phyloP scores from a whole-genome alignment of 2,888 invertebrate species.

The Tricholauxania praeusta region DNA sequence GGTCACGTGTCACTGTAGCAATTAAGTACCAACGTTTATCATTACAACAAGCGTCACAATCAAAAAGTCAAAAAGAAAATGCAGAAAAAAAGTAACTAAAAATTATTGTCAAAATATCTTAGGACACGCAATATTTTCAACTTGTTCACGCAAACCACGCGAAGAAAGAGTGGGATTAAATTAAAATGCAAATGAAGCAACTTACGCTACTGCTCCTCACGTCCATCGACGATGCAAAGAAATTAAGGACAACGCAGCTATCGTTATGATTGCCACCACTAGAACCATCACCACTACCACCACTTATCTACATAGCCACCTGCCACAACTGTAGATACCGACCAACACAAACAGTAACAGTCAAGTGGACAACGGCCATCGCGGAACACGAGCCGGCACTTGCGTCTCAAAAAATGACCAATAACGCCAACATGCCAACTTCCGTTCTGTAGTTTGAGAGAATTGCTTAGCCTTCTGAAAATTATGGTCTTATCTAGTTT shows the following conservation, averaged over 20 bases:
- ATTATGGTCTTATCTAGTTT: slow-evolving; percentile 68
- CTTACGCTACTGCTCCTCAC: slow-evolving; percentile 7
- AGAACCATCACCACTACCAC: neutral
- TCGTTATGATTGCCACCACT: slow-evolving; percentile 12
- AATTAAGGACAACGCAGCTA: slow-evolving; percentile 37
- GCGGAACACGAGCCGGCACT: neutral
- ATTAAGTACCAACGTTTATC: neutral
- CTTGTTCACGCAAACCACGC: slow-evolving; percentile 14
- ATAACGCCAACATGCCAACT: slow-evolving; percentile 30
- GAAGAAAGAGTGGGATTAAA: slow-evolving; percentile 52
- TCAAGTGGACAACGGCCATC: neutral
- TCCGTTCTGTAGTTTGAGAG: slow-evolving; percentile 18
- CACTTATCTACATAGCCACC: neutral
- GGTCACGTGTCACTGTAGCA: slow-evolving; percentile 1
- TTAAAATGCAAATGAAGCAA: slow-evolving; percentile 60
- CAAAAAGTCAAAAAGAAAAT: slow-evolving; percentile 40
- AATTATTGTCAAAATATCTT: slow-evolving; percentile 9
- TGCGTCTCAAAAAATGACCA: slow-evolving; percentile 27
- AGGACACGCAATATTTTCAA: slow-evolving; percentile 14
- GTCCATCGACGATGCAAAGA: slow-evolving; percentile 13
- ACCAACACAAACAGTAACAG: neutral
- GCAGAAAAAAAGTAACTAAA: slow-evolving; percentile 38
- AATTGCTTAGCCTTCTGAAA: slow-evolving; percentile 33
- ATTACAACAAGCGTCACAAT: neutral
- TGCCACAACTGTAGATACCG: neutral